Evolutionary conservation across 1,140 invertebrate species (phyloP), one percentile per base, ranked within the genome.

Genomic region (Caenorhabditis remanei): DNA sequence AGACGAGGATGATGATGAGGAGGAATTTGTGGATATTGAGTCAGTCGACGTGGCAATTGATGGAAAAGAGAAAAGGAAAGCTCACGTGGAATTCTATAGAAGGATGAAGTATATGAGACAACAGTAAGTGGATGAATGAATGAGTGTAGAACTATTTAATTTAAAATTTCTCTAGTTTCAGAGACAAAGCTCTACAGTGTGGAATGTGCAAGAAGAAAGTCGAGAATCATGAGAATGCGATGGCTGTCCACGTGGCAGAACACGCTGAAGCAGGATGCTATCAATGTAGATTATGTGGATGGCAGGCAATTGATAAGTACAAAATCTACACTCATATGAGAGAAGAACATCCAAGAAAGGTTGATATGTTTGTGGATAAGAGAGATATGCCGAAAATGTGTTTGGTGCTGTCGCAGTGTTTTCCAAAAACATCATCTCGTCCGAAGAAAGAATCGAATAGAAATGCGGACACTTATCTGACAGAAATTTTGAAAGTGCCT

Each of bases 241-340:
- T 88, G 61, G 53, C 67, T n/a, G 56, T 85, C 1, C 87, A 88
- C 48, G 87, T 88, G 58, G 71, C 86, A 0, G 48, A 75, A 32
- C 87, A 88, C 71, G 87, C 87, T 4, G 85, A 88, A 19, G 85
- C 87, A n/a, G 85, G 85, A 8, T 75, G 85, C 41, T 88, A 67
- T 46, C 83, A 83, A 24, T 88, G 87, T 41, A 65, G 84, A 50
- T 41, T 85, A n/a, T 88, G 87, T 53, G 87, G 87, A 24, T 85
- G 86, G 46, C 83, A 88, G 84, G 56, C 71, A 21, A 85, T 58
- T 16, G 83, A 85, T 9, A 88, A 88, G 48, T 58, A 71, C 40
- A 88, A 88, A 50, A 63, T 88, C 50, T 88, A 85, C 63, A 58
- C 56, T 4, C 87, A 88, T 56, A 88, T 88, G 84, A 75, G 87